These are phyloP conservation scores for Boulengeromyrus knoepffleri DNA, from an alignment of 2,113 vertebrate species.

Conservation along the genomic window DNA sequence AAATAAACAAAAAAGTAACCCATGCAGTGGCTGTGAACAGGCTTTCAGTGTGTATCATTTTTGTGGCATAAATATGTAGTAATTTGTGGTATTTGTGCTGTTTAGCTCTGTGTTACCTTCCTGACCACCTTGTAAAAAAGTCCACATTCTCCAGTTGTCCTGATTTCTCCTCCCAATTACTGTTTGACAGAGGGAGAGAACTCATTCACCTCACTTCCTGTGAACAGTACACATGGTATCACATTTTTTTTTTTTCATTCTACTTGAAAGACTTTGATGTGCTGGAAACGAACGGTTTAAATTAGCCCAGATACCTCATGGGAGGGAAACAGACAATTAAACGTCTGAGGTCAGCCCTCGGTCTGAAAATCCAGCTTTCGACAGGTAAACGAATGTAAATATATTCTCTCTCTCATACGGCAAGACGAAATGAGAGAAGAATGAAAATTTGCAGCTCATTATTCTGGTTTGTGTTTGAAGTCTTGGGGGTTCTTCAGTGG, in stretches of 20 bases:
- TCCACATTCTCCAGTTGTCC: not conserved
- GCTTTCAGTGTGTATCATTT: not conserved
- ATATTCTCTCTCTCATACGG: slow-evolving; percentile 17
- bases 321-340: slow-evolving; percentile 25
- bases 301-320: slow-evolving; percentile 20
- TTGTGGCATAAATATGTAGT: not conserved
- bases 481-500: not conserved
- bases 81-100: not conserved
- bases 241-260: not conserved
- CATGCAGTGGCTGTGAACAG: not conserved
- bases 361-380: slow-evolving; percentile 13
- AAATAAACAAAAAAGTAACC: not conserved
- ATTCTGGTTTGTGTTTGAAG: slow-evolving; percentile 9
- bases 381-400: slow-evolving; percentile 22
- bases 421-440: slow-evolving; percentile 15
- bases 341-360: slow-evolving; percentile 19
- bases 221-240: not conserved
- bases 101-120: not conserved
- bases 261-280: not conserved
- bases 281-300: slow-evolving; percentile 3
- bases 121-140: not conserved
- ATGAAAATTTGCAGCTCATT: slow-evolving; percentile 30
- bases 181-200: not conserved
- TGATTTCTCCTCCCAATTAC: not conserved
- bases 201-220: not conserved